Evolutionary conservation across 1,140 invertebrate species (phyloP).

Genomic region (Drosophila orena): DNA sequence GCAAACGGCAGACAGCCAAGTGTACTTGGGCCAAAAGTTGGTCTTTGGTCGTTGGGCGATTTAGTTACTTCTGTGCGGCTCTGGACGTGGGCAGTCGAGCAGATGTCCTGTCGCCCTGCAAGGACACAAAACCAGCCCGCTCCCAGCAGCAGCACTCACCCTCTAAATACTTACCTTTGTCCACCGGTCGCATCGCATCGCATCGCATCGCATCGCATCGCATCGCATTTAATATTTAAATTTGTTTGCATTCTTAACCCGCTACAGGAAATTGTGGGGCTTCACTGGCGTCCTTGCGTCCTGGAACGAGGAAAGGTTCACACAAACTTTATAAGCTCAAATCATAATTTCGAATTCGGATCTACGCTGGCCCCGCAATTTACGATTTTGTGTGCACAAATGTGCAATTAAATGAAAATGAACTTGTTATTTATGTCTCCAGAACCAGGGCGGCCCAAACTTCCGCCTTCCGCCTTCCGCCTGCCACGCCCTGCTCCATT

Average conservation of each 20-base stretch:
- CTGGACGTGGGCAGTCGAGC: conserved; percentile 54
- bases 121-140: conserved; percentile 30
- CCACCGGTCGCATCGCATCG: conserved; percentile 36
- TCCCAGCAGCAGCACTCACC: not conserved
- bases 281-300: conserved; percentile 14
- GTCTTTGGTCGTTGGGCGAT: conserved; percentile 42
- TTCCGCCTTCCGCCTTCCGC: conserved; percentile 27
- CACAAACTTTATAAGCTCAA: conserved; percentile 54
- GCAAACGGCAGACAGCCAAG: conserved; percentile 38
- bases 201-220: conserved; percentile 55
- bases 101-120: conserved; percentile 65
- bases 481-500: conserved; percentile 60
- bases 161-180: conserved; percentile 24
- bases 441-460: conserved; percentile 24
- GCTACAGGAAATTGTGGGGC: conserved; percentile 1
- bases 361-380: conserved; percentile 37
- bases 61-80: conserved; percentile 49
- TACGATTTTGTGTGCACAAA: conserved; percentile 64
- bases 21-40: conserved; percentile 69
- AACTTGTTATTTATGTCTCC: conserved; percentile 77
- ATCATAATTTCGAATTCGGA: conserved; percentile 68
- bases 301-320: conserved; percentile 35
- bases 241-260: conserved; percentile 76
- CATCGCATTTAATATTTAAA: conserved; percentile 78
- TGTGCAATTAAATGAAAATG: conserved; percentile 81